Conservation (phyloP, 2,113 vertebrate species). For the Phrynosoma blainvillii region DNA sequence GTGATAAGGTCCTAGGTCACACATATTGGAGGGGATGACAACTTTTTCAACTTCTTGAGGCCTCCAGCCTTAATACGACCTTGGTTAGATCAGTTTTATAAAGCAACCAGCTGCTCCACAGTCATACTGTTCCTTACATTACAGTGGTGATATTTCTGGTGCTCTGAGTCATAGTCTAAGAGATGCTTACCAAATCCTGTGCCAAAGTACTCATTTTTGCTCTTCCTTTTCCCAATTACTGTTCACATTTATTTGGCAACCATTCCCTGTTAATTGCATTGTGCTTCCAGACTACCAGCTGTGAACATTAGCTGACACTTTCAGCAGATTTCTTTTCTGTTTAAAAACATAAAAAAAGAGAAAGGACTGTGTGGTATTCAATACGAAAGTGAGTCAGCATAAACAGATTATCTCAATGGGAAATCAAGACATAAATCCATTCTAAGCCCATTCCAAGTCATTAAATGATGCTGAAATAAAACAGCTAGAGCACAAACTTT, state of each 20-base stretch:
- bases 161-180: not conserved
- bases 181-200: not conserved
- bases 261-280: not conserved
- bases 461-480: not conserved
- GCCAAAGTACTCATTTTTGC: not conserved
- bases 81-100: not conserved
- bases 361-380: too few species aligned
- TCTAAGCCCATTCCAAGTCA: too few species aligned
- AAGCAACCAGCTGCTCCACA: not conserved
- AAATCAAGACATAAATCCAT: not conserved
- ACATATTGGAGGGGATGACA: not conserved
- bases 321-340: not conserved
- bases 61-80: too few species aligned
- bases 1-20: too few species aligned
- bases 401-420: not conserved
- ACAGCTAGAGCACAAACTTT: not conserved
- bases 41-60: not conserved
- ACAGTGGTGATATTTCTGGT: not conserved
- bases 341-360: not conserved
- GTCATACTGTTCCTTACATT: not conserved
- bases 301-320: not conserved
- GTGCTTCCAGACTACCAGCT: constrained; percentile 1
- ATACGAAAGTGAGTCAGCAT: not conserved
- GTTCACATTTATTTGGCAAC: not conserved
- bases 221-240: not conserved